phyloP scores from a whole-genome alignment of 2,113 vertebrate genomes.

The Acrocephalus arundinaceus region DNA sequence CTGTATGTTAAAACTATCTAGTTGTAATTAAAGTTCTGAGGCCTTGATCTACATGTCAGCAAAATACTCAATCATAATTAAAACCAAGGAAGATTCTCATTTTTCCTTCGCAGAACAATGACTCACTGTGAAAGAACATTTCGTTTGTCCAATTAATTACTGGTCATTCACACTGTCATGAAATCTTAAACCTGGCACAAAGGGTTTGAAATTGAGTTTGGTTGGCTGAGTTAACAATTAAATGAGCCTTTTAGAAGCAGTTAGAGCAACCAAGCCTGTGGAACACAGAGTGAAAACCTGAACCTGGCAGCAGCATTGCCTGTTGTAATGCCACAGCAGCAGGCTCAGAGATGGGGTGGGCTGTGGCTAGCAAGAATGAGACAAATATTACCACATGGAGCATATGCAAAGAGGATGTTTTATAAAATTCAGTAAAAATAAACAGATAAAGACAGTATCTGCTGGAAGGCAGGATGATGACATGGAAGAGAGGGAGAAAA shows the following conservation, averaged over 20 bases:
- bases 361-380: background rate
- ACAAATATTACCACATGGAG: background rate
- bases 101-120: background rate
- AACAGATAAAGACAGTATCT: background rate
- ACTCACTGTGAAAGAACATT: background rate
- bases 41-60: background rate
- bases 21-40: background rate
- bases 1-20: background rate
- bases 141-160: background rate
- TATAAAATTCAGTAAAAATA: background rate
- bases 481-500: background rate
- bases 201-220: background rate
- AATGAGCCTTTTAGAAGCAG: background rate
- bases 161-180: background rate
- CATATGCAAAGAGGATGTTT: background rate
- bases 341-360: background rate
- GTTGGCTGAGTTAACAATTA: background rate
- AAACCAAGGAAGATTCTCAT: background rate
- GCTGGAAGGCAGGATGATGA: background rate
- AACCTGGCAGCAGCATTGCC: background rate
- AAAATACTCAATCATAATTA: background rate
- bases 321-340: background rate
- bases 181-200: conserved; percentile 12
- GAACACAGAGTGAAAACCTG: background rate
- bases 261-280: background rate